Evolutionary conservation across 2,888 invertebrate genomes (phyloP).

Genomic region (Mesopsocus fuscifrons): DNA sequence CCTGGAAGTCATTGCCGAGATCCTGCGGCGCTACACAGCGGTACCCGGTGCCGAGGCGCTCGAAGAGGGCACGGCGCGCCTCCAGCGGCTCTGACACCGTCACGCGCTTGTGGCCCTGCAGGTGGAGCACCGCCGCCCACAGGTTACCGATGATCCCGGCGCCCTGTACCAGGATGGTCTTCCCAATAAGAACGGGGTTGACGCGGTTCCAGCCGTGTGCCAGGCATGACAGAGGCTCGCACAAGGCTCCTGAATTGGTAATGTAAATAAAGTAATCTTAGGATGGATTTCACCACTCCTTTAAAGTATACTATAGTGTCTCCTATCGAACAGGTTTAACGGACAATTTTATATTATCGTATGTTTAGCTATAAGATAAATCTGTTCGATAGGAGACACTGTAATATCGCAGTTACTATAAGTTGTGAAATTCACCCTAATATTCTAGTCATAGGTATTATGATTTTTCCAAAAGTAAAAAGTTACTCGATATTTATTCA

Average conservation of each 20-base stretch:
- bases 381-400: no score
- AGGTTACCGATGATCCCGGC: conserved; percentile 53
- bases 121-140: conserved; percentile 43
- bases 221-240: conserved; percentile 50
- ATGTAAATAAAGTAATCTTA: no score
- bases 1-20: conserved; percentile 26
- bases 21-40: conserved; percentile 33
- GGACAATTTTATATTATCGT: no score
- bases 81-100: conserved; percentile 46
- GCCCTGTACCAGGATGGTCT: conserved; percentile 41
- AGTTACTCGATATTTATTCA: no score
- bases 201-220: conserved; percentile 47
- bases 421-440: no score
- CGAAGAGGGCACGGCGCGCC: conserved; percentile 20
- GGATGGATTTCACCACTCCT: no score
- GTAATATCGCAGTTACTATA: no score
- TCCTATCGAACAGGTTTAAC: no score
- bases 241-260: conserved; percentile 34
- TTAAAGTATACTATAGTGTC: no score
- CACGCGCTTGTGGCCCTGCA: conserved; percentile 46
- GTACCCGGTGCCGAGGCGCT: conserved; percentile 37
- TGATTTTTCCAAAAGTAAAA: no score
- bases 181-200: conserved; percentile 37
- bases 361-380: no score
- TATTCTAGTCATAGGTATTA: no score